Base-by-base conservation (phyloP, 1,140 invertebrate species). In the Manduca sexta region DNA sequence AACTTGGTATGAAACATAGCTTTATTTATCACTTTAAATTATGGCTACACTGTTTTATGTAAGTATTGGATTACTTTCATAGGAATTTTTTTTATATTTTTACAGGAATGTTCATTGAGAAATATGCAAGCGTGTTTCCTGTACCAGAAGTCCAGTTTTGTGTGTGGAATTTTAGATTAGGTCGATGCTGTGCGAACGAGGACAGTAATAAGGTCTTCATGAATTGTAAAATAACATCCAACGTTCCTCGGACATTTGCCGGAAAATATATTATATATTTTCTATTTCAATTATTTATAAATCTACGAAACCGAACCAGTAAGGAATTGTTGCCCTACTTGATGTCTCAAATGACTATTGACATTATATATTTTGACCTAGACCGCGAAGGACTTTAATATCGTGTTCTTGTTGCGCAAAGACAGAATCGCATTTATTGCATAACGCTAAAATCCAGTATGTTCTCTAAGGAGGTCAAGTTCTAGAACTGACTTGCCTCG, bases 381-480 rank as follows among this genome's bases (percentile, higher is more conserved):
- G 49, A 58, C 56, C 55, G 50, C 50, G 48, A 56, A 60, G 56
- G 58, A 56, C 52, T 56, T 52, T 51, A 46, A 45, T 42, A 49
- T 52, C 35, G 21, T 26, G 21, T 26, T n/a, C n/a, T 44, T 59
- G 48, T 60, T 60, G 55, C 53, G 50, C 51, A 65, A 69, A 69
- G 67, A 62, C 49, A 49, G 48, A 60, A 26, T 26, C 37, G 29
- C 52, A 56, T 48, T 59, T 61, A 69, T 74, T 70, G 62, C 62
- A 62, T 69, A 61, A 75, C 47, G 65, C 56, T 58, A 59, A 64
- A 68, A 64, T 64, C 54, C 52, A 61, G 64, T 69, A 57, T 70
- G 43, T 71, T 65, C 53, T 35, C 56, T 62, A 77, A 77, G 59
- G 68, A 61, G 76, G 76, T 75, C 76, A 80, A 80, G 76, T 80